Base-by-base conservation (phyloP, 2,113 vertebrate genomes). In the Mastomys natalensis region DNA sequence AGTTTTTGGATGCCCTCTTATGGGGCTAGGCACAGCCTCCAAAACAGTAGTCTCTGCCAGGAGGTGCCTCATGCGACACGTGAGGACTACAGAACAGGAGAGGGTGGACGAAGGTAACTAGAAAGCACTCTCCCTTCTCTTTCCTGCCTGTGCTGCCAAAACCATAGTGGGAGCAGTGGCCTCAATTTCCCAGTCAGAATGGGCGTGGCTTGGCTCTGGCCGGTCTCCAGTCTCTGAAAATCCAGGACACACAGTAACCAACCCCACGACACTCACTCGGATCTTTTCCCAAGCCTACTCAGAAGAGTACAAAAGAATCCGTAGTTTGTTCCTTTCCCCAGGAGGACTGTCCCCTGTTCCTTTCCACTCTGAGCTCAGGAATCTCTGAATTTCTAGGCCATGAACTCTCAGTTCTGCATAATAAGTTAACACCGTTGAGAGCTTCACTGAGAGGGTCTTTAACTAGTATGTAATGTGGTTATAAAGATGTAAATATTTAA, bases 201-300 rank as follows among this genome's bases (percentile, higher is more conserved):
- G 37, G 77, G 40, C 37, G 2, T 77, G 81, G 73, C 37, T 70
- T 91, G 88, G 53, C 48, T 48, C 55, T 92, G 55, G 4, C n/a
- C 40, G 73, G 58, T 85, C 58, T 73, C 22, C 15, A 58, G n/a
- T 78, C 55, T 95, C 74, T 95, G 66, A 94, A 97, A 94, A 94
- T 92, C 82, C 37, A 73, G 92, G 70, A 72, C 19, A 76, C 34
- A 34, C 0, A 0, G 62, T 96, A 40, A 80, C 45, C 74, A 92
- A 91, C 96, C 40, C 84, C 68, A 48, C 45, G 34, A 31, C 4
- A 17, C 19, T 89, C 68, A 40, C 1, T 15, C 80, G 94, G 31
- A n/a, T 80, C 60, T 74, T 82, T 81, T 4, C 51, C 74, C 87
- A 80, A 51, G 85, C 80, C 72, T 64, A 70, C 34, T 94, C 51